Base-by-base conservation (phyloP, 2,888 invertebrate genomes). In the Pogonocherus hispidulus region DNA sequence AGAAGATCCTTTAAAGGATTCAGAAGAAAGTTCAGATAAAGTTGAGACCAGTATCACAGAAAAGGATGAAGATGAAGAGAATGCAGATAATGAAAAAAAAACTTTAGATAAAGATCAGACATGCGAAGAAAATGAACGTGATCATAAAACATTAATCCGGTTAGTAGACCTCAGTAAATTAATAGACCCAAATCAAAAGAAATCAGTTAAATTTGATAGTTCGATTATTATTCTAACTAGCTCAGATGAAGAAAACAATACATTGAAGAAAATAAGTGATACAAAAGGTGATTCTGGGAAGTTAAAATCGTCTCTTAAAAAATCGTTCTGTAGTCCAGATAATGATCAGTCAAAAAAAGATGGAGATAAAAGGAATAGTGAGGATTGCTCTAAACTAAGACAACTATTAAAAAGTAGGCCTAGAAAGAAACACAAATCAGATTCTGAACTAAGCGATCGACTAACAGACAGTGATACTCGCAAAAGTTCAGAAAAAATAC, bases 151-250 rank as follows among this genome's bases (percentile, higher is more conserved):
- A 9, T 65, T 77, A 63, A 80, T 84, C 60, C 83, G 83, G 71
- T 75, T 84, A 52, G 81, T 85, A n/a, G 84, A 84, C 71, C 82
- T 85, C 16, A 81, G 76, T 22, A 84, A 84, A 76, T 70, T 85
- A n/a, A 76, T 84, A 11, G 83, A 81, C 63, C 81, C 82, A 22
- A 76, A 75, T 63, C 66, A 66, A 37, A 73, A 72, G 49, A 74
- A 77, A 76, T 69, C 72, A 44, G 78, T 77, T 5, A 75, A 72
- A 35, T 78, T 80, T 67, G 78, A 80, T 60, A 75, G 71, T 68
- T 79, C 83, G 11, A 73, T 84, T 55, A 80, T 83, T 57, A 75
- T 83, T 44, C 74, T 83, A 66, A 79, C 79, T 0, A 83, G 82
- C 75, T 84, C 84, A 2, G 84, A 84, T 69, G 80, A 82, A 22